Evolutionary conservation across 2,888 invertebrate genomes (phyloP).

Genomic region (Andrena chrysosceles): DNA sequence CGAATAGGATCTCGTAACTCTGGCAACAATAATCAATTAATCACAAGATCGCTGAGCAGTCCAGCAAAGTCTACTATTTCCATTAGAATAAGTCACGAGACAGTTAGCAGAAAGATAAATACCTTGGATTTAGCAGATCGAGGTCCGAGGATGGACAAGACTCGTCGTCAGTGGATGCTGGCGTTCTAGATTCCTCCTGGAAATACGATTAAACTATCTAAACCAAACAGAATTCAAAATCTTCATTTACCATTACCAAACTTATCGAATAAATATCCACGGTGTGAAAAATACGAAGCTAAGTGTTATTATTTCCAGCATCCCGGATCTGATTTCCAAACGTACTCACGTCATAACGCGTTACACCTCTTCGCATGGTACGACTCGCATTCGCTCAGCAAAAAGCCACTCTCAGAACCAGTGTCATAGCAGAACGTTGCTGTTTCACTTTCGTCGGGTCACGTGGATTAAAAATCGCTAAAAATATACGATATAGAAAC

Average conservation of each 20-base stretch:
- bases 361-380: conserved; percentile 77
- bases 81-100: neutral
- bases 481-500: conserved; percentile 60
- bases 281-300: too few relatives aligned
- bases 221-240: neutral
- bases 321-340: conserved; percentile 1
- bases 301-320: neutral
- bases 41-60: neutral
- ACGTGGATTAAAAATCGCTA: conserved; percentile 41
- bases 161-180: conserved; percentile 71
- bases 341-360: conserved; percentile 76
- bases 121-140: conserved; percentile 70
- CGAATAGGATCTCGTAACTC: conserved; percentile 36
- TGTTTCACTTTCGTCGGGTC: conserved; percentile 23
- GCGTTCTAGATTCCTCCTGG: conserved; percentile 70
- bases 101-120: neutral
- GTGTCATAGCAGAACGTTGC: conserved; percentile 54
- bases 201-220: conserved; percentile 4
- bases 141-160: conserved; percentile 70
- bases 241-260: neutral
- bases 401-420: conserved; percentile 34
- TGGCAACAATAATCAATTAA: conserved; percentile 6
- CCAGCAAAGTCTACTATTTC: neutral
- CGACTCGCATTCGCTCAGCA: conserved; percentile 63
- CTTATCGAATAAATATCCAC: too few relatives aligned